phyloP scores from a whole-genome alignment of 2,888 invertebrate genomes.

The Cataglyphis livida region DNA sequence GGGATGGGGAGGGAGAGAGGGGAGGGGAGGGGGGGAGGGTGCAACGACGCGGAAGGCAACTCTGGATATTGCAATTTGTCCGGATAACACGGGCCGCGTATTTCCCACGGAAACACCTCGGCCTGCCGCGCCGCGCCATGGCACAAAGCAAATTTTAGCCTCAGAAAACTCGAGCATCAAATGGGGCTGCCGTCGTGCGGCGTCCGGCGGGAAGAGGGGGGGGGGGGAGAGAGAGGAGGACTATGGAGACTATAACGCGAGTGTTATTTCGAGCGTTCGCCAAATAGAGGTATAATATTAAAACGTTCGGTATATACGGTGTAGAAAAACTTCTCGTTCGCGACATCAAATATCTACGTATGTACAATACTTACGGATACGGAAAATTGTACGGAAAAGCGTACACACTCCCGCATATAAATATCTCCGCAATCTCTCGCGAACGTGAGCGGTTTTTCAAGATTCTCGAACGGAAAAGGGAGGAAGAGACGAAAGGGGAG shows the following conservation, averaged over 20 bases:
- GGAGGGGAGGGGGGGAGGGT: neutral
- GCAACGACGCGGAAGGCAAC: slow-evolving; percentile 60
- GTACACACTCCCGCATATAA: neutral
- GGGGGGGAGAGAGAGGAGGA: neutral
- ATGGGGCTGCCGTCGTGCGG: slow-evolving; percentile 12
- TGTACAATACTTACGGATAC: slow-evolving; percentile 4
- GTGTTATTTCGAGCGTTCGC: slow-evolving; percentile 59
- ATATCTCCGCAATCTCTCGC: slow-evolving; percentile 27
- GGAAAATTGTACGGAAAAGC: slow-evolving; percentile 10
- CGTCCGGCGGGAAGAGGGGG: neutral
- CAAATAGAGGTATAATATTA: slow-evolving; percentile 47
- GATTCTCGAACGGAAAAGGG: neutral
- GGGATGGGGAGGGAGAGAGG: no score
- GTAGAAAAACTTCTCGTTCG: neutral
- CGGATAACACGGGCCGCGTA: slow-evolving; percentile 63
- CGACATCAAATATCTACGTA: neutral
- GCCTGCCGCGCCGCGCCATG: slow-evolving; percentile 14
- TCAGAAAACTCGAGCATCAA: slow-evolving; percentile 41
- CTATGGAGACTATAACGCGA: slow-evolving; percentile 32
- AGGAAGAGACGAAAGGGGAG: neutral
- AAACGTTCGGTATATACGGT: neutral
- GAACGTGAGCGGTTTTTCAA: slow-evolving; percentile 13
- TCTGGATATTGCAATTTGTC: slow-evolving; percentile 68
- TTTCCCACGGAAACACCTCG: slow-evolving; percentile 53
- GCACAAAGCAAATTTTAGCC: slow-evolving; percentile 49